These are phyloP conservation scores for Parapsyche elsis DNA, from an alignment of 1,140 invertebrate genomes.

Conservation along the genomic window DNA sequence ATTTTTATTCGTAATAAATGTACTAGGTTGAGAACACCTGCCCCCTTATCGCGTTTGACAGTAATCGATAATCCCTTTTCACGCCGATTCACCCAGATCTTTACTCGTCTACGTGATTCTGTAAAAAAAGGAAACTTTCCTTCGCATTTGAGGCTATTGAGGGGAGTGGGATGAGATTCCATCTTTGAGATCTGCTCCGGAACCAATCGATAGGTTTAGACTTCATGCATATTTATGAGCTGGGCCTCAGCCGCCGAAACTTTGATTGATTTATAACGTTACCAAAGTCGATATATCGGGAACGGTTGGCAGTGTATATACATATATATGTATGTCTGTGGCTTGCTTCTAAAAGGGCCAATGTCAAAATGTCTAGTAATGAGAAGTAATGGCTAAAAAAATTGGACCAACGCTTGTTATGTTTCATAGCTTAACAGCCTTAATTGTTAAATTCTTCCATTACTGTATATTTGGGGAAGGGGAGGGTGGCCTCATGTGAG, in stretches of 20 bases:
- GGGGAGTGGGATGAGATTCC: not conserved
- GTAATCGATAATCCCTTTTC: slow-evolving; percentile 11
- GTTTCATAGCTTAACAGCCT: too few species aligned
- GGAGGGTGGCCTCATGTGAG: too few species aligned
- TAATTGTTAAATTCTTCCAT: too few species aligned
- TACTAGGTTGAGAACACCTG: not conserved
- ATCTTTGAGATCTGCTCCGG: slow-evolving; percentile 21
- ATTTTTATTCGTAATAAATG: too few species aligned
- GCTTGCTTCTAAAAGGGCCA: too few species aligned
- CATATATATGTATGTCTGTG: not conserved
- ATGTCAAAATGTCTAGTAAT: too few species aligned
- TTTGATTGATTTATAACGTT: slow-evolving; percentile 43
- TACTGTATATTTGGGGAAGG: too few species aligned
- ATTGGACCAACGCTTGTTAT: too few species aligned
- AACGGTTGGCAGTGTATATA: not conserved
- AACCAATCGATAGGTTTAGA: slow-evolving; percentile 26
- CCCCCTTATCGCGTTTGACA: slow-evolving; percentile 1
- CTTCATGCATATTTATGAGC: slow-evolving; percentile 47
- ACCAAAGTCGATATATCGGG: slow-evolving; percentile 12
- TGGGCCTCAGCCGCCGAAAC: slow-evolving; percentile 31
- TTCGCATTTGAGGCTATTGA: not conserved
- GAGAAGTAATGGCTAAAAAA: too few species aligned
- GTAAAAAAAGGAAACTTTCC: slow-evolving; percentile 3
- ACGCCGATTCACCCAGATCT: slow-evolving; percentile 5
- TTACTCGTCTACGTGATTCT: slow-evolving; percentile 7